Percentiles rank a stretch among this genome's conserved stretches.
Conservation (phyloP, 2,113 vertebrate species). For the Glareola pratincola region DNA sequence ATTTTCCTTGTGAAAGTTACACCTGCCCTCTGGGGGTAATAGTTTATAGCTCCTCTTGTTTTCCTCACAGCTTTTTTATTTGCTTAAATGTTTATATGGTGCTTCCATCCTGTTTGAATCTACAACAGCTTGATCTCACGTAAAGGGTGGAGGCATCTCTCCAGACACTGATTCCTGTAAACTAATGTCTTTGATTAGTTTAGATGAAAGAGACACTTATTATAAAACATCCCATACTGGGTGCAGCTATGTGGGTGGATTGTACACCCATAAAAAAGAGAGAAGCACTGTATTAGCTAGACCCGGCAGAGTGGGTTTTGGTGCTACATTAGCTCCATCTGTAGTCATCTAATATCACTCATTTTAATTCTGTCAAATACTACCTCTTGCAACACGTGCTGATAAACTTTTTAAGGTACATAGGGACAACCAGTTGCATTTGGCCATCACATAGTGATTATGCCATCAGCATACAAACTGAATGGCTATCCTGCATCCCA, state of each 20-base stretch:
- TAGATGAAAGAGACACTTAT: constrained; percentile 46
- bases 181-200: constrained; percentile 59
- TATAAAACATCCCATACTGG: constrained; percentile 20
- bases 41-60: constrained; percentile 41
- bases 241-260: constrained; percentile 29
- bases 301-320: not conserved
- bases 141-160: not conserved
- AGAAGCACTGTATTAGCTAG: not conserved
- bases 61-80: constrained; percentile 37
- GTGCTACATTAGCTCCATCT: constrained; percentile 20
- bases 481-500: not conserved
- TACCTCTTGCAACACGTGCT: not conserved
- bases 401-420: not conserved
- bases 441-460: not conserved
- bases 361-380: not conserved
- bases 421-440: not conserved
- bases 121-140: not conserved
- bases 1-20: not conserved
- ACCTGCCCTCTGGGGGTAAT: constrained; percentile 26
- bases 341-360: not conserved
- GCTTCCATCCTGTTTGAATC: not conserved
- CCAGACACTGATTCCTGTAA: not conserved
- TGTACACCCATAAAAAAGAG: not conserved
- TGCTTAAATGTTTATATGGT: not conserved
- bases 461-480: not conserved